Evolutionary conservation across 2,113 vertebrate species (phyloP).

Genomic region (Cnemophilus loriae): DNA sequence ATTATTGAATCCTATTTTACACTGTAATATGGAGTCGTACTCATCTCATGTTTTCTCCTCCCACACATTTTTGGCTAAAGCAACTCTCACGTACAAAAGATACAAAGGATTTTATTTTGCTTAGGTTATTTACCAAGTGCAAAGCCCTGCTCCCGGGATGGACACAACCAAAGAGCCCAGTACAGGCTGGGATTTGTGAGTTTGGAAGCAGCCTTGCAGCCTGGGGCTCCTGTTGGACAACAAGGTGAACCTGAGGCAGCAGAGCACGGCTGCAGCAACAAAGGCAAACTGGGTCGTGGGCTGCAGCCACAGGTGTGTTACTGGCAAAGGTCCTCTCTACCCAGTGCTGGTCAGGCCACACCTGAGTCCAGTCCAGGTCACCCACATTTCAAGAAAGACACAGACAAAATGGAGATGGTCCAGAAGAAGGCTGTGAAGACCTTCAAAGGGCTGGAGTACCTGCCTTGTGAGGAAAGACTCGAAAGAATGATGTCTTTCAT

Average conservation of each 20-base stretch:
- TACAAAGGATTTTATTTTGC: not conserved
- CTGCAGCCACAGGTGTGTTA: rapidly evolving
- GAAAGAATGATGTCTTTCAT: not conserved
- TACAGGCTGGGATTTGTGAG: not conserved
- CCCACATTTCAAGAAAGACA: not conserved
- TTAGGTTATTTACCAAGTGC: not conserved
- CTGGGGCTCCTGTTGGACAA: not conserved
- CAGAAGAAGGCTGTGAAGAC: not conserved
- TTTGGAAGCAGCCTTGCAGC: not conserved
- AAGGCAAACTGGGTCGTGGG: not conserved
- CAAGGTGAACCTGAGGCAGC: not conserved
- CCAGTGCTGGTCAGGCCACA: rapidly evolving
- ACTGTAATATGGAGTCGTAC: not conserved
- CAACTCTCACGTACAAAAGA: not conserved
- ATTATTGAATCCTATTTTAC: not conserved
- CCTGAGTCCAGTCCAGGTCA: not conserved
- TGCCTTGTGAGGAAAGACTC: rapidly evolving
- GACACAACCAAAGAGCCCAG: rapidly evolving
- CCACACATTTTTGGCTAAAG: not conserved
- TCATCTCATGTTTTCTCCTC: not conserved
- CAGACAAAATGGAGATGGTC: not conserved
- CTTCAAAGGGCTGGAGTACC: not conserved
- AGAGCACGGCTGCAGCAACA: rapidly evolving
- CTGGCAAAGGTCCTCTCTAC: not conserved
- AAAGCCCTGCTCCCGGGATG: not conserved